Base-by-base conservation (phyloP, 1,140 invertebrate species). In the Lucilia sericata region DNA sequence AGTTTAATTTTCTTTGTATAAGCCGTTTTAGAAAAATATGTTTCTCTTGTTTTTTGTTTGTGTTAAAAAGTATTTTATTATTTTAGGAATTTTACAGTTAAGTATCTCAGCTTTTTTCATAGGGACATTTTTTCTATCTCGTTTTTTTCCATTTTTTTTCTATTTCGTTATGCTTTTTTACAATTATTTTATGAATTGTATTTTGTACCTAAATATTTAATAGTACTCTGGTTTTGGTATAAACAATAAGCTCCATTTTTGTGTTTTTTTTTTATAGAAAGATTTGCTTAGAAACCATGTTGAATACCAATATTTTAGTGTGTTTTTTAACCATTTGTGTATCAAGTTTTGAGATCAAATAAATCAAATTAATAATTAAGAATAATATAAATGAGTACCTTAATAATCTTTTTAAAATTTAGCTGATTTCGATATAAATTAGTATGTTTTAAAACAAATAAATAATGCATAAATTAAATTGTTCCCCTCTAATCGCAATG, bases 1-100 rank as follows among this genome's bases (percentile, higher is more conserved):
- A 17, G n/a, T 78, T 42, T 42, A 14, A n/a, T 78, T 42, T 42
- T 47, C n/a, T 19, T 36, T 76, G n/a, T 82, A 70, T 70, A 82
- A 70, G 82, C 65, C 55, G 12, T 82, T 82, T 82, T 82, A 82
- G 51, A 70, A 70, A 65, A 82, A 70, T 82, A 70, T 82, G 25
- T 36, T 42, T 70, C 47, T 14, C 14, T 82, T n/a, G 34, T 82
- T 21, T 82, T 82, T 55, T n/a, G n/a, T n/a, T 55, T 55, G 7
- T 82, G n/a, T 82, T 65, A 82, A 82, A 70, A 70, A 82, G 9
- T 7, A 70, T 70, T 36, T 30, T 21, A 51, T 65, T 42, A 30
- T 19, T 74, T 82, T 65, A 65, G 65, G 82, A 82, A 82, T 82
- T 30, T 82, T 82, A 80, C 42, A 80, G 76, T 80, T 49, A 80